Base-by-base conservation (phyloP, 2,888 invertebrate genomes). In the Dermolepida albohirtum region DNA sequence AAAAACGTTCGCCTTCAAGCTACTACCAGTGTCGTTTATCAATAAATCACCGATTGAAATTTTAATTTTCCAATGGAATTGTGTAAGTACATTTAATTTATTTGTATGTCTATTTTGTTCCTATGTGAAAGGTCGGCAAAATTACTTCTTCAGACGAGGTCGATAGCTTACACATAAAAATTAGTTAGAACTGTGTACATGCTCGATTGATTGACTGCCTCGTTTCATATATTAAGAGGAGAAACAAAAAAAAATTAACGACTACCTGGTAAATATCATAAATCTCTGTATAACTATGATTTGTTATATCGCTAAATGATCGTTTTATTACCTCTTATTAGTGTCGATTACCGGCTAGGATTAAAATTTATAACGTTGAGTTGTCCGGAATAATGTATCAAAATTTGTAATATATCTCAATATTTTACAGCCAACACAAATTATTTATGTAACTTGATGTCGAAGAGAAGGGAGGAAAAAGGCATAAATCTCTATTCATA, bases 51-150 rank as follows among this genome's bases (percentile, higher is more conserved):
- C 16, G 16, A 62, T 8, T 47, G 47, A 62, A 47, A 62, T 47
- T 47, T 62, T 62, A 62, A 62, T 62, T 62, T 62, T 62, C 34
- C 11, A 43, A 49, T 62, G 16, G 59, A 62, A 62, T 62, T 62
- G 59, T 47, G 17, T 47, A 62, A 47, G 59, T 62, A 34, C 34
- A 6, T 34, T 62, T 47, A 47, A 47, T 62, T 16, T 62, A 29
- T 62, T 34, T 29, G 47, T 62, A 34, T 34, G 47, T 34, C 34
- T 34, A 34, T 34, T 6, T 1, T 34, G 34, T 34, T 34, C 16
- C 47, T 16, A 44, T 62, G 29, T 62, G 34, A 62, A 62, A 62
- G 59, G 59, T 62, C 47, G 47, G 59, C 47, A 29, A 62, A 62
- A 62, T 49, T 29, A 16, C 40, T 62, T 14, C 34, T 47, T 47